Percentiles rank a stretch among this genome's conserved stretches.
These are phyloP conservation scores for Pygoscelis adeliae DNA, from an alignment of 2,113 vertebrate genomes.

Conservation along the genomic window DNA sequence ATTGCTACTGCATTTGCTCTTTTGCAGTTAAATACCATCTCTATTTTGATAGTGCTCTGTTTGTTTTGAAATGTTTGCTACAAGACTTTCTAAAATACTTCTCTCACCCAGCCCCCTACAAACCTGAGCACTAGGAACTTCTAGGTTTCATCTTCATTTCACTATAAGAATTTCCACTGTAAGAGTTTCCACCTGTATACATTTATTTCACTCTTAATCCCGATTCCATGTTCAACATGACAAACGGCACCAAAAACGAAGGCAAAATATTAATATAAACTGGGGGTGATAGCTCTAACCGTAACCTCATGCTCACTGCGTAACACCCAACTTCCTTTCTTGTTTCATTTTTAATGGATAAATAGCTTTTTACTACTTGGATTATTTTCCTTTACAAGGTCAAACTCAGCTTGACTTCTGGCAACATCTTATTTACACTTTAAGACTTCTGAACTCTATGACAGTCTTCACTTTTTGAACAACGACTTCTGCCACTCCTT, in stretches of 20 bases:
- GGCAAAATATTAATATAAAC: background rate
- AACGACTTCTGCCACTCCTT: background rate
- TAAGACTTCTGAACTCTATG: background rate
- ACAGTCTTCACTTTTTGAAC: background rate
- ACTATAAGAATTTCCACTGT: background rate
- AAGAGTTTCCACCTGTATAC: background rate
- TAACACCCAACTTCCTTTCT: background rate
- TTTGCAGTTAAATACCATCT: background rate
- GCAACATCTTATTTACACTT: background rate
- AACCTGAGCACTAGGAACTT: background rate
- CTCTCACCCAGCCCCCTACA: background rate
- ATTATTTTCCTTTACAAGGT: constrained; percentile 8
- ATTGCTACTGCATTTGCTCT: background rate
- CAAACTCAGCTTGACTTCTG: constrained; percentile 29
- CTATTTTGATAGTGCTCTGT: background rate
- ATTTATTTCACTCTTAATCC: background rate
- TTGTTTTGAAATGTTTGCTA: background rate
- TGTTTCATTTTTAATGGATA: background rate
- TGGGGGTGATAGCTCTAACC: background rate
- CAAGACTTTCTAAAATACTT: background rate
- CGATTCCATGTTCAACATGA: background rate
- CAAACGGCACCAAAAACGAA: background rate
- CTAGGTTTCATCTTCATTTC: background rate
- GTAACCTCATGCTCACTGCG: background rate
- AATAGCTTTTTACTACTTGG: background rate